These are phyloP conservation scores for Luperina testacea DNA, from an alignment of 2,888 invertebrate genomes.

Conservation along the genomic window DNA sequence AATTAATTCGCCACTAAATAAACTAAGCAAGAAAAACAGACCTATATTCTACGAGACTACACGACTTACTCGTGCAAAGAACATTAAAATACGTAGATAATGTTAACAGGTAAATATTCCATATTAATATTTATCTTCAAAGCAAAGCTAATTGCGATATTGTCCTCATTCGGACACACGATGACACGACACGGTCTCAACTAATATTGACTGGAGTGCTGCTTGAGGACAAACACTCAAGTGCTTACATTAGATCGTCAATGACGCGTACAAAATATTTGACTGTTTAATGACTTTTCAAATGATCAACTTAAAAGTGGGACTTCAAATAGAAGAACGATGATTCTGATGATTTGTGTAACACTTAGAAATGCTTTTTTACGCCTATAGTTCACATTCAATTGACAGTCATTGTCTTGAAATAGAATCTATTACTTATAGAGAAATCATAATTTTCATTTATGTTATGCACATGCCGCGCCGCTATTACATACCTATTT, in stretches of 20 bases:
- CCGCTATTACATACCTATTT: neutral
- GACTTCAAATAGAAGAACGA: neutral
- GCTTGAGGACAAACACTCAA: slow-evolving; percentile 40
- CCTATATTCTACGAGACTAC: slow-evolving; percentile 10
- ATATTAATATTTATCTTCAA: slow-evolving; percentile 49
- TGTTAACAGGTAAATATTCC: slow-evolving; percentile 44
- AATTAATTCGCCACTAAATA: neutral
- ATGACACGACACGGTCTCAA: slow-evolving; percentile 29
- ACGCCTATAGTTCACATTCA: neutral
- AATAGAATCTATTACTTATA: neutral
- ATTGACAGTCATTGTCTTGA: neutral
- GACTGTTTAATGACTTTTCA: slow-evolving; percentile 48
- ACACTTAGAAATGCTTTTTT: neutral
- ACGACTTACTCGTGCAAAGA: slow-evolving; percentile 16
- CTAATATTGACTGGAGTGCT: slow-evolving; percentile 45
- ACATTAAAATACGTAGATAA: slow-evolving; percentile 43
- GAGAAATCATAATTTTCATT: neutral
- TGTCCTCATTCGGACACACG: slow-evolving; percentile 55
- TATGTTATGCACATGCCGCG: neutral
- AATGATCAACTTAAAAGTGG: slow-evolving; percentile 34
- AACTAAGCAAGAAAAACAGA: slow-evolving; percentile 8
- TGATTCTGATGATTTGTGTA: neutral
- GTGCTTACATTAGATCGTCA: slow-evolving; percentile 42
- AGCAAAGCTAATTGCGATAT: slow-evolving; percentile 61
- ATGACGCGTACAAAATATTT: slow-evolving; percentile 51